These are phyloP conservation scores for Aspidoscelis tigris DNA, from an alignment of 2,113 vertebrate genomes.

Conservation along the genomic window DNA sequence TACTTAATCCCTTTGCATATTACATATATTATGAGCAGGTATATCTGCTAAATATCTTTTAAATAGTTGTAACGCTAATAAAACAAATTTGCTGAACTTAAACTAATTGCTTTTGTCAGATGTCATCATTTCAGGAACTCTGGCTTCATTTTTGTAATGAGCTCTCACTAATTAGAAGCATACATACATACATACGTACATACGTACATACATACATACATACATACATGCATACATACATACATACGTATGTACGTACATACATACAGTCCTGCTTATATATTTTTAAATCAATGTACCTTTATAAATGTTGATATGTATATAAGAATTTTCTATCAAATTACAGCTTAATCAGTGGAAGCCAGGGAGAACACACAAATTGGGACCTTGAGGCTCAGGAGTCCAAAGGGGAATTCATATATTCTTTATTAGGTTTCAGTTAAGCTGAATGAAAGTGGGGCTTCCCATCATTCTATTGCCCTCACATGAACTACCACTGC, in stretches of 20 bases:
- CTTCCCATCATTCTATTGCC: too few relatives aligned
- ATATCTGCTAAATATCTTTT: slow-evolving; percentile 33
- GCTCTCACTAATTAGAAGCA: slow-evolving; percentile 40
- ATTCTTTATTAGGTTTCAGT: too few relatives aligned
- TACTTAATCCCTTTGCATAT: slow-evolving; percentile 42
- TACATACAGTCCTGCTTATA: not conserved
- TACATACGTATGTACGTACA: not conserved
- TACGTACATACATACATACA: not conserved
- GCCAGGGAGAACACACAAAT: too few relatives aligned
- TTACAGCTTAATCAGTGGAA: too few relatives aligned
- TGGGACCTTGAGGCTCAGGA: too few relatives aligned
- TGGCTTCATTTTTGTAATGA: slow-evolving; percentile 16
- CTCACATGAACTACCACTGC: too few relatives aligned
- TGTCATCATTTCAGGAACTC: not conserved
- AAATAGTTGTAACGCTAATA: not conserved
- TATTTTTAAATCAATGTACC: not conserved
- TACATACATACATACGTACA: not conserved
- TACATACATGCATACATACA: not conserved
- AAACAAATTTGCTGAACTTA: slow-evolving; percentile 34
- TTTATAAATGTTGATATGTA: slow-evolving; percentile 17
- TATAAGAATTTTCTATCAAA: too few relatives aligned
- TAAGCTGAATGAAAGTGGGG: too few relatives aligned
- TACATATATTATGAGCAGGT: slow-evolving; percentile 10
- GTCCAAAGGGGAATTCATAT: too few relatives aligned
- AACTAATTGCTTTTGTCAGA: slow-evolving; percentile 21